These are phyloP conservation scores for Cephus cinctus DNA, from an alignment of 1,140 invertebrate species.

Conservation along the genomic window DNA sequence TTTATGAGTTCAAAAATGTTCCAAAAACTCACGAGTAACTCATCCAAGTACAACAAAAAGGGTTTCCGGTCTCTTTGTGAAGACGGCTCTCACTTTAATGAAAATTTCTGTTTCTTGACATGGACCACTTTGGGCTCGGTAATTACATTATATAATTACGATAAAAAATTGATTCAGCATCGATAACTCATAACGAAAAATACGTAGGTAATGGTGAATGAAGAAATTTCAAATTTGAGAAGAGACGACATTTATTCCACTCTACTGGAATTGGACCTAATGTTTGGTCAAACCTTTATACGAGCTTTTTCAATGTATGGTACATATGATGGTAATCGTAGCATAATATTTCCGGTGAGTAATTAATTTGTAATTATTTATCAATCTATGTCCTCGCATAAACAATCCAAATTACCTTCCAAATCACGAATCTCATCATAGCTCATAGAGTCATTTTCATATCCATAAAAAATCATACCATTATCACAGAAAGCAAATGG, in stretches of 20 bases:
- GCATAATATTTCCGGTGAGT: constrained; percentile 68
- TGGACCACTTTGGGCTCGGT: constrained; percentile 65
- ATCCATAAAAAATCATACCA: constrained; percentile 26
- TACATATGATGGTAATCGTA: constrained; percentile 59
- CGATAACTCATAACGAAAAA: not conserved
- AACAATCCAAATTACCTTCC: constrained; percentile 25
- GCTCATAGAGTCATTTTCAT: constrained; percentile 18
- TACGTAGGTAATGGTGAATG: constrained; percentile 58
- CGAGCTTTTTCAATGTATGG: constrained; percentile 68
- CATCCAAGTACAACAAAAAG: constrained; percentile 26
- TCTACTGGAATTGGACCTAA: constrained; percentile 64
- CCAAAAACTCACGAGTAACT: constrained; percentile 61
- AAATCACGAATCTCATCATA: constrained; percentile 21
- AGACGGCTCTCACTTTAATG: constrained; percentile 42
- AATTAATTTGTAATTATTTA: constrained; percentile 3
- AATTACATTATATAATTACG: constrained; percentile 11
- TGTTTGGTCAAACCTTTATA: constrained; percentile 65
- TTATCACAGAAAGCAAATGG: constrained; percentile 31
- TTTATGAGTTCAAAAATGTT: constrained; percentile 76
- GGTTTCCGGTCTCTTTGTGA: constrained; percentile 56
- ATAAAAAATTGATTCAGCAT: not conserved
- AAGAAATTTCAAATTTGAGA: constrained; percentile 57
- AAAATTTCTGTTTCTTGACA: constrained; percentile 65
- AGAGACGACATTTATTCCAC: constrained; percentile 66
- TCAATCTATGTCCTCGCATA: constrained; percentile 16